Evolutionary conservation across 64 coral and sea anemone genomes (phyloP).

Genomic region (Dendrophyllia cribrosa): DNA sequence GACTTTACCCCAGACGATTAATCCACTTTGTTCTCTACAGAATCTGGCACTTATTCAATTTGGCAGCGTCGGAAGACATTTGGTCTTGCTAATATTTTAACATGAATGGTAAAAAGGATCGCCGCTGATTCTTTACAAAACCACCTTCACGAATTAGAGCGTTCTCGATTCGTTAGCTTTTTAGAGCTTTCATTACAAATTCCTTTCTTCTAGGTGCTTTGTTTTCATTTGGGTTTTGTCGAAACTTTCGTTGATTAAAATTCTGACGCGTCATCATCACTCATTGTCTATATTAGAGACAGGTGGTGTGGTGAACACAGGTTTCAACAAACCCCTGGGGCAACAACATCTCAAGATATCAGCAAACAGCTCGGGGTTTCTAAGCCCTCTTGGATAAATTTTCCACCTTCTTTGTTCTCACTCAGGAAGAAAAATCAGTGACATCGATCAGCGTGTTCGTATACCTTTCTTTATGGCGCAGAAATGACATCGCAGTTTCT

Average conservation of each 20-base stretch:
- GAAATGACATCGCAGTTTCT: conserved; percentile 16
- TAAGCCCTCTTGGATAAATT: neutral
- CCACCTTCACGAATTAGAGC: neutral
- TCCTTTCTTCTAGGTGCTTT: conserved; percentile 20
- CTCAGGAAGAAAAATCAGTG: neutral
- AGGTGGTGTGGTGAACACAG: conserved; percentile 19
- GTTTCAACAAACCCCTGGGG: conserved; percentile 26
- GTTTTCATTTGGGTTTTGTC: conserved; percentile 26
- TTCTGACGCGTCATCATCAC: conserved; percentile 4
- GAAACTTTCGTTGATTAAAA: conserved; percentile 25
- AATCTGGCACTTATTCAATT: neutral
- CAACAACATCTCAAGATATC: neutral
- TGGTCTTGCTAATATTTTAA: neutral
- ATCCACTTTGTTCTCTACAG: neutral
- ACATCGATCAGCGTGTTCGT: neutral
- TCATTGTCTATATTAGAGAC: conserved; percentile 15
- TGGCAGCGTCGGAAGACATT: neutral
- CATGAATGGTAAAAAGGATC: neutral
- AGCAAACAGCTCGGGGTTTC: neutral
- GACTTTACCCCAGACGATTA: conserved; percentile 10
- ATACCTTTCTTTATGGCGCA: neutral
- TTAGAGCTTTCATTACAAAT: neutral
- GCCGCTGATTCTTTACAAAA: neutral
- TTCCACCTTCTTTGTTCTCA: neutral
- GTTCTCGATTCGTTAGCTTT: neutral